Conservation (phyloP, 2,888 invertebrate species). For the Tuberolachnus salignus region DNA sequence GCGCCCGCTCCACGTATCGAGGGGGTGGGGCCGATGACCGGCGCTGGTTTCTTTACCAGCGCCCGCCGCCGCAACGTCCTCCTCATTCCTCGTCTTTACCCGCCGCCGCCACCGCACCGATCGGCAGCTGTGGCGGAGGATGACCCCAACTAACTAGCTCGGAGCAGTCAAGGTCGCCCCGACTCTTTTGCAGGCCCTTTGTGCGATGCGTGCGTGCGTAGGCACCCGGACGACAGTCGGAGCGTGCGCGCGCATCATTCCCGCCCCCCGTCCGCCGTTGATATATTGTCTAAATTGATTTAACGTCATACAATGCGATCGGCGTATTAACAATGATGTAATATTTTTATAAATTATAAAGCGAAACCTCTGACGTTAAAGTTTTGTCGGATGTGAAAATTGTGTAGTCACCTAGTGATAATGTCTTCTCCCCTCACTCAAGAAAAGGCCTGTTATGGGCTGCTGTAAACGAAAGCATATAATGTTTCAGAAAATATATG, state of each 20-base stretch:
- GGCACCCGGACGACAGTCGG: neutral
- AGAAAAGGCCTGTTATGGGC: no score
- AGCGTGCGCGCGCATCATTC: neutral
- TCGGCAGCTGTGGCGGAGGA: conserved; percentile 29
- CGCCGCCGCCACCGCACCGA: neutral
- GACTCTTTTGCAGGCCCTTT: conserved; percentile 35
- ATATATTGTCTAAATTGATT: conserved; percentile 26
- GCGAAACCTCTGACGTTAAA: no score
- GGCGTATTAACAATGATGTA: no score
- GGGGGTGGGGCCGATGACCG: conserved; percentile 56
- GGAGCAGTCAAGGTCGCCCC: conserved; percentile 37
- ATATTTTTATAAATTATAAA: no score
- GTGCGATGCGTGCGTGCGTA: no score
- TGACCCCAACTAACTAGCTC: conserved; percentile 46
- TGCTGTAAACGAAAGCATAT: no score
- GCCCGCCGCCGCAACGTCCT: neutral
- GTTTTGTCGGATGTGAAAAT: no score
- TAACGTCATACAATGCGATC: neutral
- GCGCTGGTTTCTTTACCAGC: conserved; percentile 39
- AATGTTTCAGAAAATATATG: no score
- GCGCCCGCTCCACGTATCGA: conserved; percentile 26
- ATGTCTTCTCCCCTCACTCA: no score
- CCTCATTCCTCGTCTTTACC: conserved; percentile 13
- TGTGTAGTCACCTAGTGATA: no score
- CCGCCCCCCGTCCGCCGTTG: neutral